Base-by-base conservation (phyloP, 2,888 invertebrate genomes). In the Branchinecta sandiegonensis region DNA sequence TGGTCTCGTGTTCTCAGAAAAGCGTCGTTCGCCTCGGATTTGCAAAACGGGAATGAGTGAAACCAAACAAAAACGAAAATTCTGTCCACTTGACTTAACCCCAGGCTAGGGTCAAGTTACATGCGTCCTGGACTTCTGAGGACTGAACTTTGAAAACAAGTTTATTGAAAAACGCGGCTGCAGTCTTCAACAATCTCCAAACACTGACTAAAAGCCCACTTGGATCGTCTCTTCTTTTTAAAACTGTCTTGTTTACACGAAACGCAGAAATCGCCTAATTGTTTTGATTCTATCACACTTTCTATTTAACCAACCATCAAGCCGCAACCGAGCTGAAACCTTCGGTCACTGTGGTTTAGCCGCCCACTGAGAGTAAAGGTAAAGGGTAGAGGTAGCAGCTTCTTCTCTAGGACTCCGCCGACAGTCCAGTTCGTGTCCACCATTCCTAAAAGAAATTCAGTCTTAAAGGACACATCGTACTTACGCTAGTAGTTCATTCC, bases 401-500 rank as follows among this genome's bases (percentile, higher is more conserved):
- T 91, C 81, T 96, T 97, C 79, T 97, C 96, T 74, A 97, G 79
- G 3, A 93, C 90, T 0, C 91, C 94, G 68, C 91, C 92, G 11
- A 96, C 89, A 72, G 87, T 90, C 91, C 92, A 93, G 78, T 92
- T 92, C 65, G 91, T 88, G 78, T 94, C 93, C 67, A 92, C 82
- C 79, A 90, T 90, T 75, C 94, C 95, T 93, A 78, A 66, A 80
- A 77, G 70, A 67, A 66, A 69, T 14, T 69, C 64, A 68, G 69
- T 48, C 8, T 64, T 50, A 64, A 67, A 47, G 37, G 37, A 23
- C 37, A 37, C 37, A 6, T 37, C 4, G 2, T 37, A 37, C 37
- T 37, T 37, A 37, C 6, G 6, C 2, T 6, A 37, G 37, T 23
- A 23, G 3, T 23, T 23, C 23, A 23, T 23, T 3, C 23, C 23